Evolutionary conservation across 2,888 invertebrate species (phyloP).

Genomic region (Oithona nana): DNA sequence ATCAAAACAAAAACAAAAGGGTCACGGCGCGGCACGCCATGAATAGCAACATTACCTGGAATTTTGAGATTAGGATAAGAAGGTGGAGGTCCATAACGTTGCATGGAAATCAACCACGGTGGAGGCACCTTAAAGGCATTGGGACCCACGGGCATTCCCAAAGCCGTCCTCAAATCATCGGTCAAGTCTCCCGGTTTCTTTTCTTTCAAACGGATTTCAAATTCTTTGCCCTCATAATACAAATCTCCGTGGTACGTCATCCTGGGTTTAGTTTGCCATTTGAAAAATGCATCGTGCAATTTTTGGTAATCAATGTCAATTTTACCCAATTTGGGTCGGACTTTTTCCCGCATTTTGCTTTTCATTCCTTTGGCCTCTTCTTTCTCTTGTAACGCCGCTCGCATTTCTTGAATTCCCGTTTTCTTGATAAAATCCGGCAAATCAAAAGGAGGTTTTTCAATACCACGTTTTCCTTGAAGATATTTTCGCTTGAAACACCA

Average conservation of each 20-base stretch:
- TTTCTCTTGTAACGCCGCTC: slow-evolving; percentile 91
- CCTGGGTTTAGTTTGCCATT: slow-evolving; percentile 97
- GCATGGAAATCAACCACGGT: slow-evolving; percentile 92
- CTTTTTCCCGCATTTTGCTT: slow-evolving; percentile 89
- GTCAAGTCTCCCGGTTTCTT: slow-evolving; percentile 96
- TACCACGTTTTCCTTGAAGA: slow-evolving; percentile 69
- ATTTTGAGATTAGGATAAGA: slow-evolving; percentile 97
- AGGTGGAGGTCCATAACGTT: slow-evolving; percentile 94
- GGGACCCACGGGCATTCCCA: slow-evolving; percentile 96
- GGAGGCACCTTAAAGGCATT: slow-evolving; percentile 72
- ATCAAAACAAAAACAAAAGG: no score
- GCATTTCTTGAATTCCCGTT: slow-evolving; percentile 99
- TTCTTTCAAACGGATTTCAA: slow-evolving; percentile 88
- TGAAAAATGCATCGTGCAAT: slow-evolving; percentile 95
- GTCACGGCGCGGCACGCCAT: no score
- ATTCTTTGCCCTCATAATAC: slow-evolving; percentile 97
- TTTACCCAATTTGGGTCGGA: slow-evolving; percentile 92
- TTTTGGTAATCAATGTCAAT: slow-evolving; percentile 99
- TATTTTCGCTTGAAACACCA: slow-evolving; percentile 91
- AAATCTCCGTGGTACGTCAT: slow-evolving; percentile 98
- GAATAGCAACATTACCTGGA: no score
- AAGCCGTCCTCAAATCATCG: slow-evolving; percentile 81
- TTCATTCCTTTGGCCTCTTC: slow-evolving; percentile 74
- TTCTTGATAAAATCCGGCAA: slow-evolving; percentile 95
- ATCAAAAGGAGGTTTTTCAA: slow-evolving; percentile 96